Evolutionary conservation across 2,113 vertebrate species (phyloP).

Genomic region (Ammodytes dubius): DNA sequence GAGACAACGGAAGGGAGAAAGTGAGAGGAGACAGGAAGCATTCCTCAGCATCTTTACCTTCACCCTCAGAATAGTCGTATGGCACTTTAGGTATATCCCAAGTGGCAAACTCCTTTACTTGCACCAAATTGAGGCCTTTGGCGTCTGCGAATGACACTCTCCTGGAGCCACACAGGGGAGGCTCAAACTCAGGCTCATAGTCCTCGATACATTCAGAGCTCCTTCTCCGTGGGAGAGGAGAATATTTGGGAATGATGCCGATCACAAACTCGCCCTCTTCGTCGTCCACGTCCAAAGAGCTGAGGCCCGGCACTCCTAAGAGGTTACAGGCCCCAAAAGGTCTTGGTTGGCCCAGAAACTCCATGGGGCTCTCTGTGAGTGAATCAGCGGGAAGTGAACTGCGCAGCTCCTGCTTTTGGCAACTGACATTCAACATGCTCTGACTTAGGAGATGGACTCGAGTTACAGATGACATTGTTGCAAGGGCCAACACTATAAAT

Average conservation of each 20-base stretch:
- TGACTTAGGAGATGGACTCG: constrained; percentile 92
- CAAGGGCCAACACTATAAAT: constrained; percentile 94
- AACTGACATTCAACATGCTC: constrained; percentile 91
- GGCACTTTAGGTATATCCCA: constrained; percentile 84
- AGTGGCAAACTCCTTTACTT: constrained; percentile 91
- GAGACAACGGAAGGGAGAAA: constrained; percentile 86
- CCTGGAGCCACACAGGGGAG: constrained; percentile 77
- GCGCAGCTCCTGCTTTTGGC: constrained; percentile 84
- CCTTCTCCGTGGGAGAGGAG: constrained; percentile 80
- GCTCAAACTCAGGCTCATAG: constrained; percentile 64
- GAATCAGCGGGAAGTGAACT: constrained; percentile 75
- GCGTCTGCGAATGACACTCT: constrained; percentile 97
- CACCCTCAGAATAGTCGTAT: constrained; percentile 61
- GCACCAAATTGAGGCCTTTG: constrained; percentile 92
- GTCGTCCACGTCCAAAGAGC: constrained; percentile 68
- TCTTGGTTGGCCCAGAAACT: constrained; percentile 85
- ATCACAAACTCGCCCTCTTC: constrained; percentile 73
- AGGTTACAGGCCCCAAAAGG: constrained; percentile 71
- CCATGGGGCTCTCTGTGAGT: constrained; percentile 89
- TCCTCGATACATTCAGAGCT: constrained; percentile 76
- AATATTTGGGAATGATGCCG: constrained; percentile 80
- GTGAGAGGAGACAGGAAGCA: constrained; percentile 84
- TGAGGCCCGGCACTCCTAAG: constrained; percentile 61
- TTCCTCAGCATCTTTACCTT: constrained; percentile 83
- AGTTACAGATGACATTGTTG: constrained; percentile 96